phyloP scores from a whole-genome alignment of 37 sponge, comb jelly and placozoan genomes.

The Beroe forskalii region DNA sequence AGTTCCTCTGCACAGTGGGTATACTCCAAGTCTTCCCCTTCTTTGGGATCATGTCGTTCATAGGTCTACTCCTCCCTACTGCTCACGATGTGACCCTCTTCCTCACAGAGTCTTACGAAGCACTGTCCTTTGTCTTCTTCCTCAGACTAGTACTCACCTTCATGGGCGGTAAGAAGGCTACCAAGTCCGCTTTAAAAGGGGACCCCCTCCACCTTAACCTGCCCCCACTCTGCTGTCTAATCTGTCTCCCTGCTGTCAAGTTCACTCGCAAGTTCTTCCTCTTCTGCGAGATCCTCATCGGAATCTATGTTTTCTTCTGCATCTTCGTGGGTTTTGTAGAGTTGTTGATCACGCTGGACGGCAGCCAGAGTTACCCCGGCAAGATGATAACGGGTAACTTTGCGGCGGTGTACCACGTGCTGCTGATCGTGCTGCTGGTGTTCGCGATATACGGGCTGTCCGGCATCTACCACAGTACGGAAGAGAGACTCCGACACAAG shows the following conservation, averaged over 20 bases:
- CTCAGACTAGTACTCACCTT: constrained; percentile 10
- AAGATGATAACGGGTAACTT: constrained; percentile 8
- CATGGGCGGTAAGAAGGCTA: constrained; percentile 46
- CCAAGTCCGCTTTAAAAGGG: neutral
- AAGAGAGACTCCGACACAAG: neutral
- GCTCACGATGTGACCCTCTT: constrained; percentile 7
- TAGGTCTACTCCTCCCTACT: neutral
- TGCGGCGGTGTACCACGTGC: neutral
- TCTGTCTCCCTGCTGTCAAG: neutral
- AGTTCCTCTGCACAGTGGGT: constrained; percentile 23
- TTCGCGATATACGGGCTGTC: constrained; percentile 46
- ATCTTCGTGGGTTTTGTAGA: constrained; percentile 2
- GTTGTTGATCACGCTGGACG: constrained; percentile 7
- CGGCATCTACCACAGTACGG: constrained; percentile 44
- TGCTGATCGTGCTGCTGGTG: constrained; percentile 9
- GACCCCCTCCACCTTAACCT: neutral
- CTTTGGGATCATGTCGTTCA: neutral
- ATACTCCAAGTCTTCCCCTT: constrained; percentile 45
- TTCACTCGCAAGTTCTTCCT: constrained; percentile 33
- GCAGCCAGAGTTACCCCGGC: neutral
- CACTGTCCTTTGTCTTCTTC: constrained; percentile 31
- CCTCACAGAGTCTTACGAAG: neutral
- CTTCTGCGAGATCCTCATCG: constrained; percentile 39
- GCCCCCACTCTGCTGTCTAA: neutral
- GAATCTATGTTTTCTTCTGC: constrained; percentile 1